Evolutionary conservation across 2,888 invertebrate genomes (phyloP).

Genomic region (Lutraria lutraria): DNA sequence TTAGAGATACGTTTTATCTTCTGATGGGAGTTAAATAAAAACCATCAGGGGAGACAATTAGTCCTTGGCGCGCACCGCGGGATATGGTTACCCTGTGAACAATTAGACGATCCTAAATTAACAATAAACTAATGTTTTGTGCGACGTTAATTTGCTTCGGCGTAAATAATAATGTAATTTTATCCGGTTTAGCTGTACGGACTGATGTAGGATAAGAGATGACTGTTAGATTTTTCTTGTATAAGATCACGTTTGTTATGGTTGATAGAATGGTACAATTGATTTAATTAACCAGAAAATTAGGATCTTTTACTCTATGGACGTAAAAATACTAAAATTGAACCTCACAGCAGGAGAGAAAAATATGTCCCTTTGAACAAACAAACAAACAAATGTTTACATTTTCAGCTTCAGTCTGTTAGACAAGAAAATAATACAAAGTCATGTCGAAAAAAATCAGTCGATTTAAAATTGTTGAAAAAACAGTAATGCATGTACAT

Average conservation of each 20-base stretch:
- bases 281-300: conserved; percentile 42
- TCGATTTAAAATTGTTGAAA: too few relatives aligned
- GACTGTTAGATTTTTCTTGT: conserved; percentile 18
- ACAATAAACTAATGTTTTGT: conserved; percentile 43
- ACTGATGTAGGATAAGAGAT: conserved; percentile 29
- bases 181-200: conserved; percentile 6
- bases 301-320: not conserved
- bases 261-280: conserved; percentile 33
- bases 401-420: too few relatives aligned
- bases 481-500: too few relatives aligned
- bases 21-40: conserved; percentile 5
- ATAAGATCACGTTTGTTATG: conserved; percentile 35
- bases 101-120: conserved; percentile 48
- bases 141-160: conserved; percentile 42
- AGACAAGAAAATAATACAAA: too few relatives aligned
- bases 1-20: not conserved
- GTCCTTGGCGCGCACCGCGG: not conserved
- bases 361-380: not conserved
- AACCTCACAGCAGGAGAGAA: not conserved
- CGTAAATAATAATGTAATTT: conserved; percentile 39
- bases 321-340: not conserved
- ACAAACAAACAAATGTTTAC: too few relatives aligned
- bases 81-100: conserved; percentile 38
- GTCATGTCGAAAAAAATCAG: too few relatives aligned
- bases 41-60: not conserved